These are phyloP conservation scores for Andrena dorsata DNA, from an alignment of 2,888 invertebrate species.

Conservation along the genomic window DNA sequence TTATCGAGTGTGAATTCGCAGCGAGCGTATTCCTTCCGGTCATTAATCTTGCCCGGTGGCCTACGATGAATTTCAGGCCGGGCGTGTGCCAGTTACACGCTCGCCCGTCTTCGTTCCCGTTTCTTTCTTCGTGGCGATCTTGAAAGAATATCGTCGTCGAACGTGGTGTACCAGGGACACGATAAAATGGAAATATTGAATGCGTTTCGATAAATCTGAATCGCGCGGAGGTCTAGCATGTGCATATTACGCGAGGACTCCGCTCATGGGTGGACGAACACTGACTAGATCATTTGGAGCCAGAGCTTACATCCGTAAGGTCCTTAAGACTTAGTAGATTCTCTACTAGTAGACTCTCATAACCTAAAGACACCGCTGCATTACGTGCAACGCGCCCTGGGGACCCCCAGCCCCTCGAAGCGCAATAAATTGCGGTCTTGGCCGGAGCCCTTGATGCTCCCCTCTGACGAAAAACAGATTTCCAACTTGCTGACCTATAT, in stretches of 20 bases:
- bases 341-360: background rate
- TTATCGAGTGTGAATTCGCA: constrained; percentile 79
- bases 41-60: constrained; percentile 75
- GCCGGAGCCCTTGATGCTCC: constrained; percentile 11
- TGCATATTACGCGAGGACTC: too few species aligned
- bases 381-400: constrained; percentile 1
- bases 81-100: constrained; percentile 63
- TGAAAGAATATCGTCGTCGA: constrained; percentile 21
- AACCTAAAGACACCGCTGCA: constrained; percentile 3
- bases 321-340: constrained; percentile 6
- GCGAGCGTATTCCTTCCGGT: constrained; percentile 74
- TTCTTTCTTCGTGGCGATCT: constrained; percentile 35
- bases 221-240: too few species aligned
- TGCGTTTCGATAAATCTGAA: background rate
- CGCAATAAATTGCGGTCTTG: constrained; percentile 13
- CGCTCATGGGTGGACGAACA: background rate
- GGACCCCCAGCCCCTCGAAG: constrained; percentile 6
- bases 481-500: constrained; percentile 9
- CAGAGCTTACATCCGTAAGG: background rate
- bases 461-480: constrained; percentile 8
- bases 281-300: background rate
- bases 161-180: background rate
- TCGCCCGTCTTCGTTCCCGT: constrained; percentile 50
- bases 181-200: background rate
- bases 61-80: constrained; percentile 63